Evolutionary conservation across 2,888 invertebrate genomes (phyloP).

Genomic region (Neoaliturus tenellus): DNA sequence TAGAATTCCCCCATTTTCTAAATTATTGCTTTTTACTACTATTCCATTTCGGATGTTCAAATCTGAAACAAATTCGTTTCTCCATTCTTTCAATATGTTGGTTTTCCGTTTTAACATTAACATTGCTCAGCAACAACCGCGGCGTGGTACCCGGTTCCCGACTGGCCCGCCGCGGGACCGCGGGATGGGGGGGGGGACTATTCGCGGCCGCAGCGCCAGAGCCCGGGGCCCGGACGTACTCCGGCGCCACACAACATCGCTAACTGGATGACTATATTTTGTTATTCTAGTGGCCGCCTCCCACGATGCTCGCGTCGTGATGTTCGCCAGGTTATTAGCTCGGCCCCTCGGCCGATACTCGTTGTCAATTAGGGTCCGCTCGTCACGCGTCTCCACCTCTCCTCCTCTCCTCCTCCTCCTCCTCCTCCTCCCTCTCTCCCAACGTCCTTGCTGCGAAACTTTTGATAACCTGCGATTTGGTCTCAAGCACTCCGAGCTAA

Average conservation of each 20-base stretch:
- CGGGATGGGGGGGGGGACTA: no score
- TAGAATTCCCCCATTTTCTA: no score
- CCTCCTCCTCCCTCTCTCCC: not conserved
- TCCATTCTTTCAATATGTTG: no score
- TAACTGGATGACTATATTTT: conserved; percentile 50
- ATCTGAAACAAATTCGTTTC: no score
- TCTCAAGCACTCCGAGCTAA: not conserved
- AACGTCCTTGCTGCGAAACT: not conserved
- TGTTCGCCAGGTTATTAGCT: conserved; percentile 33
- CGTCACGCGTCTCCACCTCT: conserved; percentile 29
- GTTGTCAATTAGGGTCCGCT: conserved; percentile 44
- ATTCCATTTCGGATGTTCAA: no score
- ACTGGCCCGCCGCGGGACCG: no score
- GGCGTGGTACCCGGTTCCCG: no score
- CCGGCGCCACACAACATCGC: conserved; percentile 30
- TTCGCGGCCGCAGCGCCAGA: not conserved
- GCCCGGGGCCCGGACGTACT: not conserved
- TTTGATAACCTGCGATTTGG: not conserved
- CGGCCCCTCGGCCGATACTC: conserved; percentile 41
- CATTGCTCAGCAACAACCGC: no score
- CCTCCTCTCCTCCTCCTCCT: not conserved
- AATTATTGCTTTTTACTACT: no score
- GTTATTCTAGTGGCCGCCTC: conserved; percentile 42
- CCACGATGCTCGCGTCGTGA: conserved; percentile 41
- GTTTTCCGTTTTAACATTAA: no score